Base-by-base conservation (phyloP, 53 echinoderm and acorn worm species). In the Hippasteria phrygiana region DNA sequence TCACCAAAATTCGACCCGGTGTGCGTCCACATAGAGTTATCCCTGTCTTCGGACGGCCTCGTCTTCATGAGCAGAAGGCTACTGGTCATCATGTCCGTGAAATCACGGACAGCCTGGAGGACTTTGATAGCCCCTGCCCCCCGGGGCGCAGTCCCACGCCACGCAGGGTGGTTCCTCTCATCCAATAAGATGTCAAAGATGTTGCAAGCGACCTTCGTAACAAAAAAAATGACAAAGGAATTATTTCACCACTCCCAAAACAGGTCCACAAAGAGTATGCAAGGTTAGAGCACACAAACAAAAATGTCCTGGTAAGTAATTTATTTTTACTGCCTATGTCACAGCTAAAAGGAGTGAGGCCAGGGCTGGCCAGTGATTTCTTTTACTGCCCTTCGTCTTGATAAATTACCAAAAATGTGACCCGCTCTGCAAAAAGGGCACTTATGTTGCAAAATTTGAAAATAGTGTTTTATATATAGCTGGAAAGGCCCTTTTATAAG, bases 111-210 rank as follows among this genome's bases (percentile, higher is more conserved):
- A 10, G 94, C 93, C 0, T 84, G 66, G 0, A 99, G 56, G 8
- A 96, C 91, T 24, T 92, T 66, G 13, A 96, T 71, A 43, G 99
- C 99, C 65, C 91, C 91, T 16, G 78, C 89, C 2, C 99, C 99
- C 24, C 99, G 78, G 0, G 99, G 99, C 0, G 75, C 87, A 12
- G 99, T 99, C 9, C 88, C 92, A 41, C 91, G 91, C 99, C 99
- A 99, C 0, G 95, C 99, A 22, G 62, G 43, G 42, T 92, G 74
- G 71, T 91, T 83, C 20, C 71, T 40, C 38, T 89, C 88, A 14
- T 87, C 92, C 28, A 92, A 38, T 11, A 94, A 54, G 24, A 69
- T 75, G 70, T 89, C 91, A 37, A 91, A 77, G 40, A 94, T 84
- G 62, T 78, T 72, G 24, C 77, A 64, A 12, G 85, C 54, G 10